Percentiles rank a stretch among this genome's conserved stretches.
Conservation (phyloP, 2,888 invertebrate species). For the Ceratothoa steindachneri region DNA sequence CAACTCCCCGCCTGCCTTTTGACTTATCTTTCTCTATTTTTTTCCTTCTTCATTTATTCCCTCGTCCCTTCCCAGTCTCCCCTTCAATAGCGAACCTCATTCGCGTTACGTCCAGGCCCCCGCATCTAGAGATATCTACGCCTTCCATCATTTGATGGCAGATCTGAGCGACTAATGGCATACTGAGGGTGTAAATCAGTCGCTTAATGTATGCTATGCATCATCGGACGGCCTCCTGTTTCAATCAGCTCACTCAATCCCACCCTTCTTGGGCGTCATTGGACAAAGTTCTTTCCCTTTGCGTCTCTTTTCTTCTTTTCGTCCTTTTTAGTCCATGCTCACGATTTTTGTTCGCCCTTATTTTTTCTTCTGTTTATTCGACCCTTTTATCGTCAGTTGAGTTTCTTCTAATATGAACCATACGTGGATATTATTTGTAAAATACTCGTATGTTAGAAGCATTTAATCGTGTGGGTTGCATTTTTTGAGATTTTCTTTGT, state of each 20-base stretch:
- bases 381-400: neutral
- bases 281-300: neutral
- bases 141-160: slow-evolving; percentile 13
- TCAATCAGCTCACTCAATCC: slow-evolving; percentile 10
- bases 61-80: neutral
- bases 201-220: slow-evolving; percentile 13
- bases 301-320: neutral
- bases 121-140: slow-evolving; percentile 2
- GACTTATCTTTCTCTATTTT: neutral
- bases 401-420: no score
- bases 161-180: slow-evolving; percentile 13
- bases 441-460: no score
- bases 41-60: neutral
- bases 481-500: no score
- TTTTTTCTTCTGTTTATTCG: neutral
- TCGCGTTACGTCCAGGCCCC: neutral
- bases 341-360: neutral
- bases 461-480: no score
- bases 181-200: slow-evolving; percentile 7
- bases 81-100: neutral
- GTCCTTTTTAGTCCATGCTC: neutral
- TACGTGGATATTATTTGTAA: no score
- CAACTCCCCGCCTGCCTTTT: neutral
- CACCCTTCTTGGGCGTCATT: neutral
- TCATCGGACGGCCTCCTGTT: slow-evolving; percentile 8